Conservation (phyloP, 2,888 invertebrate genomes). For the Halocaridina rubra region DNA sequence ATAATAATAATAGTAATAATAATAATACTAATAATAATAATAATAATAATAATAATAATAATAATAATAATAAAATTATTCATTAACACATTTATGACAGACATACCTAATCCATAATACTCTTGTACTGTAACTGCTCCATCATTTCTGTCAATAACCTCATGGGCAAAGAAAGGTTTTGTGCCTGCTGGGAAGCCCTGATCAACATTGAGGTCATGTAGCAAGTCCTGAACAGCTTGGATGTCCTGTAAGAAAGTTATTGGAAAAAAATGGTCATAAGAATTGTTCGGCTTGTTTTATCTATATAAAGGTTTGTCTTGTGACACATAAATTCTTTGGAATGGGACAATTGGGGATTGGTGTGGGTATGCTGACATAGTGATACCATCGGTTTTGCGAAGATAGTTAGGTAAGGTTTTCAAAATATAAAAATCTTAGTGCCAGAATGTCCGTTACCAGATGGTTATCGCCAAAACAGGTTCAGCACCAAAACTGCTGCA, state of each 20-base stretch:
- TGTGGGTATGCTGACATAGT: too few relatives aligned
- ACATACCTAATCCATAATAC: constrained; percentile 59
- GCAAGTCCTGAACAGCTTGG: constrained; percentile 33
- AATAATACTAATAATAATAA: background rate
- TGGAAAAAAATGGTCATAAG: too few relatives aligned
- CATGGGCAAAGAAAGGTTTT: constrained; percentile 54
- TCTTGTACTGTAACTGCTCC: constrained; percentile 54
- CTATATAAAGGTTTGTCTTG: background rate
- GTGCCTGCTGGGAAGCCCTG: constrained; percentile 56
- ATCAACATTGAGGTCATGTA: constrained; percentile 53
- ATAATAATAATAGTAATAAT: background rate
- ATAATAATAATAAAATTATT: background rate
- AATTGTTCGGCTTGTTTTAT: background rate
- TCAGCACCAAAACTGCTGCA: too few relatives aligned
- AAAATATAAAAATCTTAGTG: too few relatives aligned
- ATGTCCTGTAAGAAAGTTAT: too few relatives aligned
- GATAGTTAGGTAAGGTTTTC: too few relatives aligned
- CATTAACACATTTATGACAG: too few relatives aligned
- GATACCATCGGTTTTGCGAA: too few relatives aligned
- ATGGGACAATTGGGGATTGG: too few relatives aligned
- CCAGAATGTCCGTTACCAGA: too few relatives aligned
- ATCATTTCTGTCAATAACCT: constrained; percentile 56
- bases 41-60: background rate
- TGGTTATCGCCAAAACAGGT: too few relatives aligned
- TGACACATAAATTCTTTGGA: too few relatives aligned